Base-by-base conservation (phyloP, 1,140 invertebrate species). In the Hirudo medicinalis region DNA sequence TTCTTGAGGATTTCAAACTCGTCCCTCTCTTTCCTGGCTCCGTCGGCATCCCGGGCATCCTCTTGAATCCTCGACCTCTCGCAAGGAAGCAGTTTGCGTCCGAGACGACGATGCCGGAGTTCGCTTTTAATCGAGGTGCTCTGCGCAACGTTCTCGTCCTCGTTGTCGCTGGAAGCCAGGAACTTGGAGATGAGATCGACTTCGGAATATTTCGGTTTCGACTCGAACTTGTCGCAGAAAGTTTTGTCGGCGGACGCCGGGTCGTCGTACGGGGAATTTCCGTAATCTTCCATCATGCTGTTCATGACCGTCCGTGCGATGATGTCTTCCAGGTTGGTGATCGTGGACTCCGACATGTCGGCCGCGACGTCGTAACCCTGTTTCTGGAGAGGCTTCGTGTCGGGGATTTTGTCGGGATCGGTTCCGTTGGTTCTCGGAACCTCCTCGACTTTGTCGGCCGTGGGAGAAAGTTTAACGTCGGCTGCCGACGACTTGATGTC, bases 271-370 rank as follows among this genome's bases (percentile, higher is more conserved):
- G n/a, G 22, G 25, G 27, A 32, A 6, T 19, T 13, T 43, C 5
- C 67, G 27, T 22, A 36, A 32, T 68, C 40, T 15, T 70, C 32
- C 22, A 40, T 25, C 22, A 70, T 25, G 29, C 36, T 70, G 43
- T 70, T 70, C 69, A 70, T 54, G 32, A 70, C 69, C 20, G 69
- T 70, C n/a, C 49, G 69, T 20, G 40, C 15, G 20, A 70, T 53
- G n/a, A 70, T 70, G 53, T 70, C 69, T 20, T 53, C 49, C n/a
- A 70, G 69, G 67, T 43, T 68, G 3, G 27, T 32, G 15, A 49
- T 70, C 43, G 27, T 22, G 43, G 49, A 53, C 25, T 70, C 43
- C 3, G 43, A 54, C 9, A n/a, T 20, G 29, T 63, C 57, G 29
- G 3, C 11, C 57, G 8, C 17, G 57, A 6, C 29, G 57, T 63